A percentile compares a stretch with the other conserved stretches of the same genome.
Conservation (phyloP, 2,797 vertebrate genomes). For the Botia kubotai region DNA sequence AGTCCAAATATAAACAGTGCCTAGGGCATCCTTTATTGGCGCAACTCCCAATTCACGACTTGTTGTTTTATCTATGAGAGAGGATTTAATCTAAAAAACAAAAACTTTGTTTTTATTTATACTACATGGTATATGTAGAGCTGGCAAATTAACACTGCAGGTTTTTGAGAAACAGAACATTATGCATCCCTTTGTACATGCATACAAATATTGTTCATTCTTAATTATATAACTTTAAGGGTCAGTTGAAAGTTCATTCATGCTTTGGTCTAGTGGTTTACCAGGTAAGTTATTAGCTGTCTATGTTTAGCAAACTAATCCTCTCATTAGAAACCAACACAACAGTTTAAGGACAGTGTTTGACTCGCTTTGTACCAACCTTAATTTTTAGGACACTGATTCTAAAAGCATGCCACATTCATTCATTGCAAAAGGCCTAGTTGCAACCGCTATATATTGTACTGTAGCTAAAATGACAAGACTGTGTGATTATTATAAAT, state of each 20-base stretch:
- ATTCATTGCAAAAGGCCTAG: neutral
- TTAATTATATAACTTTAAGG: neutral
- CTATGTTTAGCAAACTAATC: slow-evolving; percentile 47
- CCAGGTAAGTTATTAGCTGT: slow-evolving; percentile 37
- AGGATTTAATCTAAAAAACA: neutral
- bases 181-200: neutral
- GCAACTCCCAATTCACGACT: neutral
- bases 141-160: neutral
- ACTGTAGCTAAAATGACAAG: no score
- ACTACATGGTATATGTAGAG: neutral
- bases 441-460: neutral
- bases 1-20: slow-evolving; percentile 37
- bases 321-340: slow-evolving; percentile 35
- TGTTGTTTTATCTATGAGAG: neutral
- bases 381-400: neutral
- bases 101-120: no score
- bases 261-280: slow-evolving; percentile 24
- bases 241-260: slow-evolving; percentile 32
- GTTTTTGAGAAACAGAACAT: neutral
- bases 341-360: neutral
- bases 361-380: neutral
- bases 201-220: neutral
- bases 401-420: neutral
- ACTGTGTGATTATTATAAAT: no score
- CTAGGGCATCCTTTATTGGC: neutral